Base-by-base conservation (phyloP, 2,113 vertebrate species). In the Triplophysa tibetana region DNA sequence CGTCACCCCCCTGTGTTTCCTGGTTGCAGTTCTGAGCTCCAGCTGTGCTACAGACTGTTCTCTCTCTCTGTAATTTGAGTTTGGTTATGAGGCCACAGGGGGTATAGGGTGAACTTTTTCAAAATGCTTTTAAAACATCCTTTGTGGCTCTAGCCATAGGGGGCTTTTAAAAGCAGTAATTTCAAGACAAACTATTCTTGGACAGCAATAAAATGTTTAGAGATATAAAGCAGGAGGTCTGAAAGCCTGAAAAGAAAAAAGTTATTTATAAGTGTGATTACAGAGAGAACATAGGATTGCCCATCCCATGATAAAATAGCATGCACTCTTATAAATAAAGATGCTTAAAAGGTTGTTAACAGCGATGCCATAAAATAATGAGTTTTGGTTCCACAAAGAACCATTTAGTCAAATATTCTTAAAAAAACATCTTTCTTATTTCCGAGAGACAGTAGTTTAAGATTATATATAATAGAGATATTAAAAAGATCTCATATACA, bases 101-200 rank as follows among this genome's bases (percentile, higher is more conserved):
- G 48, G 70, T 43, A 68, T 78, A 16, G 81, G 78, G 58, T 70
- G 12, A 83, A 75, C 33, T 68, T 33, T 56, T 80, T 73, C n/a
- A 23, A 61, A 50, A 8, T 9, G 50, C 61, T 68, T 63, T 65
- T 66, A 65, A 64, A 60, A 66, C 8, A 45, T 52, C 50, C 10
- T 24, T 79, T 75, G 54, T 61, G 63, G 33, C 33, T 38, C 21
- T 16, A 63, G 73, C 61, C 65, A 52, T 45, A 79, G 54, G 61
- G 65, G 50, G 13, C 52, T 75, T 68, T 73, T 80, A 54, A 87
- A 70, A 79, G 69, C 83, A 77, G 81, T 65, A 58, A 85, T 78
- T 85, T 80, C 77, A 73, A 56, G 24, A 43, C 70, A 77, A 9
- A n/a, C 63, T 65, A 29, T 75, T 48, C 82, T 77, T 63, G 23